These are phyloP conservation scores for Liposcelis brunnea DNA, from an alignment of 2,888 invertebrate genomes.

Conservation along the genomic window DNA sequence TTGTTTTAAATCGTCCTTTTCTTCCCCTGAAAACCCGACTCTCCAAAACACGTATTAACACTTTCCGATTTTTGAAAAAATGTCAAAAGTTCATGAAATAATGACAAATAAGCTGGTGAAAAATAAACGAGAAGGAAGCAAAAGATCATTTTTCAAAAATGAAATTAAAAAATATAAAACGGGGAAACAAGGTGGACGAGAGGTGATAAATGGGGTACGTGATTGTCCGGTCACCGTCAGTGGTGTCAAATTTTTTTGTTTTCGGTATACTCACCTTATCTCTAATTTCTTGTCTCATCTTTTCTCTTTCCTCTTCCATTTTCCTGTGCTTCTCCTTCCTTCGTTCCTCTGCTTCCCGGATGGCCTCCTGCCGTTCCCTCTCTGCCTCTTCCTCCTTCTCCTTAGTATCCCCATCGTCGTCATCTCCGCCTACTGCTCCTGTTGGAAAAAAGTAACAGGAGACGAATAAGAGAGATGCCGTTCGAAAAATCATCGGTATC, in stretches of 20 bases:
- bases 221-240: no score
- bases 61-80: neutral
- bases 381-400: conserved; percentile 97
- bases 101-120: neutral
- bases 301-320: conserved; percentile 98
- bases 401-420: conserved; percentile 87
- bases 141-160: conserved; percentile 1
- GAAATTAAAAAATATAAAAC: neutral
- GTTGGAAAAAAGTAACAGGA: conserved; percentile 20
- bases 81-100: neutral
- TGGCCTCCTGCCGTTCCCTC: conserved; percentile 93
- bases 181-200: neutral
- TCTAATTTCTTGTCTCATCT: conserved; percentile 97
- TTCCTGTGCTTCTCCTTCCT: conserved; percentile 99
- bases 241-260: no score
- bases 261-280: conserved; percentile 97
- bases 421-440: conserved; percentile 74
- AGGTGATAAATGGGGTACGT: neutral
- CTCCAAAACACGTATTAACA: no score
- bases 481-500: neutral
- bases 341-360: conserved; percentile 92
- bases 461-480: neutral
- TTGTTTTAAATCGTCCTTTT: conserved; percentile 5
- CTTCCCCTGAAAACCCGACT: neutral
- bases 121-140: neutral